Base-by-base conservation (phyloP, 2,113 vertebrate genomes). In the Thalassarche chlororhynchos region DNA sequence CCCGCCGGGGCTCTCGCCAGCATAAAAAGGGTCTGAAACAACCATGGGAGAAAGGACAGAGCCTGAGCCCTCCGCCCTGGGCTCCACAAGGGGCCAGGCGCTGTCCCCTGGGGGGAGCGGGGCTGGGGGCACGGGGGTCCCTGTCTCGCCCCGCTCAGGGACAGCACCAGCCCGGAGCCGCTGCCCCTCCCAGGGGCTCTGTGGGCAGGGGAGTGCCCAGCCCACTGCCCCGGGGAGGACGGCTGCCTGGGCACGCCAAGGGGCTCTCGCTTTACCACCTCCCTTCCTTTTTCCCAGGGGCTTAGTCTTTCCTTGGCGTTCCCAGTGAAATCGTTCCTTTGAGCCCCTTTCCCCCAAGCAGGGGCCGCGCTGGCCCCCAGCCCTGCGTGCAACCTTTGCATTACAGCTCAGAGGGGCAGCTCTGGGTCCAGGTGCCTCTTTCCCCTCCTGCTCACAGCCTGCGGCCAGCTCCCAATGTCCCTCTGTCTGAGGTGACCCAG, bases 1-100 rank as follows among this genome's bases (percentile, higher is more conserved):
- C 21, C 9, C 1, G 1, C 21, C 0, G 3, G 18, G 42, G 47
- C 20, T 36, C 64, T n/a, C 9, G 1, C 11, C 3, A 10, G 75
- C 42, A 32, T 40, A 17, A 16, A 75, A 14, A n/a, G n/a, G 32
- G 34, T 7, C 10, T 3, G 32, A 46, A 84, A 38, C 5, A 14
- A 3, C 17, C 40, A 12, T 1, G 8, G 71, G n/a, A 68, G 38
- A 29, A 25, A 64, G 0, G 10, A 38, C 0, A 10, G 44, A 47
- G 14, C 31, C 28, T 0, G 0, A 70, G n/a, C 15, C 47, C 64
- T 29, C 21, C 3, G 0, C 19, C 25, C 23, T 0, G 3, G 49
- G 47, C 44, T 36, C 52, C 14, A 12, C 10, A 5, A 66, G 36
- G 52, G 24, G 38, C 44, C 46, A 25, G 51, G 25, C 1, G 0